Percentiles rank a stretch among this genome's conserved stretches.
Conservation (phyloP, 1,140 invertebrate genomes). For the Sycobia sp. region DNA sequence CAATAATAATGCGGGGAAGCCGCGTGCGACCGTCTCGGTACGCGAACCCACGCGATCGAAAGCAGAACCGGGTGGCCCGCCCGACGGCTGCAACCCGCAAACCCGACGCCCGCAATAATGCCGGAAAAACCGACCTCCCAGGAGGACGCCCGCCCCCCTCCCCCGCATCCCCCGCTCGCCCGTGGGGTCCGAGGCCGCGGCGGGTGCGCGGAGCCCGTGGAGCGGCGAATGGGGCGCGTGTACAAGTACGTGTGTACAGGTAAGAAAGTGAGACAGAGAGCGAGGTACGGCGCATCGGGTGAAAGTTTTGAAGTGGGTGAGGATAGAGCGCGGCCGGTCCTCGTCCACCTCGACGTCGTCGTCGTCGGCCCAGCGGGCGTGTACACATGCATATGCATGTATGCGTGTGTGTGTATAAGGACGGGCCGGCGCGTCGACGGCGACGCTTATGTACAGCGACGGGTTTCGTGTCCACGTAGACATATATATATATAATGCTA, state of each 20-base stretch:
- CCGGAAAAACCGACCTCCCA: slow-evolving; percentile 50
- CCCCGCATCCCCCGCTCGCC: background rate
- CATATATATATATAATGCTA: no score
- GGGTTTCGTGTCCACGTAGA: no score
- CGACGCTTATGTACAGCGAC: no score
- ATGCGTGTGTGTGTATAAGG: no score
- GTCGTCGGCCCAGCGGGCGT: slow-evolving; percentile 5
- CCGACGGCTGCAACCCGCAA: slow-evolving; percentile 50
- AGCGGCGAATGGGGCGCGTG: background rate
- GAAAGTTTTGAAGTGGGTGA: slow-evolving; percentile 18
- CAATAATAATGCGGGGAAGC: no score
- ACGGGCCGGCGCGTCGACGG: no score
- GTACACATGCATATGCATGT: no score
- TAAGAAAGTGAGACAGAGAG: background rate
- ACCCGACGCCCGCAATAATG: no score
- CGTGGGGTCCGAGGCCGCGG: slow-evolving; percentile 40
- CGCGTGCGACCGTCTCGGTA: no score
- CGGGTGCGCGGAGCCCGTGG: slow-evolving; percentile 25
- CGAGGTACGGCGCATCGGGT: background rate
- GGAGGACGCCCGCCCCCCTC: slow-evolving; percentile 1
- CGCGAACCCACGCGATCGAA: no score
- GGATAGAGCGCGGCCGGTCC: background rate
- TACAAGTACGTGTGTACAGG: background rate
- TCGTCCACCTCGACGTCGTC: background rate
- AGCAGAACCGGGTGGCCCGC: slow-evolving; percentile 52